Base-by-base conservation (phyloP, 2,113 vertebrate species). In the Gasterosteus nipponicus region DNA sequence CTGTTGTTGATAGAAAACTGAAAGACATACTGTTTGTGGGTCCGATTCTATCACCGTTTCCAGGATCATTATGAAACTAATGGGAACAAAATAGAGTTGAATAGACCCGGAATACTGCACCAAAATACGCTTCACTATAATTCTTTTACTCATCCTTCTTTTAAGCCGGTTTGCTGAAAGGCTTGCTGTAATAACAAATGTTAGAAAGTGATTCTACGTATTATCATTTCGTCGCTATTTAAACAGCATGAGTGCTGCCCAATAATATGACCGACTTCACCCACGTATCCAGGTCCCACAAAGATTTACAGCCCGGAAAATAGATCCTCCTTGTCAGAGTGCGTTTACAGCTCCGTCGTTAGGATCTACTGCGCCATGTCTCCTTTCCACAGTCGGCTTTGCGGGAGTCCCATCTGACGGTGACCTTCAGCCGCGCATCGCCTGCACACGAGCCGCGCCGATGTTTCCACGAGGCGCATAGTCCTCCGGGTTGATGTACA, bases 321-420 rank as follows among this genome's bases (percentile, higher is more conserved):
- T 38, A 64, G 65, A 82, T 73, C 66, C 66, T 42, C 72, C 35
- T 6, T 35, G 78, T 82, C 81, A 63, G 39, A 22, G 22, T 62
- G 60, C 31, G 1, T 87, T 87, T 83, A 77, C 74, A 38, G 66
- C 75, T 83, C 61, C 39, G 31, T 81, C 72, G 73, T 75, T 66
- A 69, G 46, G 77, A 89, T 91, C 90, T 89, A 90, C 82, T 69
- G 87, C 85, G 49, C 49, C 78, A 80, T 15, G 81, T 79, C 75
- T 91, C 80, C 78, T 80, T 73, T 84, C 73, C 82, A 39, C 84
- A 19, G 44, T 77, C 61, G 64, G 72, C 72, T 70, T 51, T 59
- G 64, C 61, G 54, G 63, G 33, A 59, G 39, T 12, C 39, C 73
- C 62, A 6, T 73, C 41, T 47, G 75, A 78, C 71, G 41, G 46